Conservation (phyloP, 2,888 invertebrate genomes). For the Achlya flavicornis region DNA sequence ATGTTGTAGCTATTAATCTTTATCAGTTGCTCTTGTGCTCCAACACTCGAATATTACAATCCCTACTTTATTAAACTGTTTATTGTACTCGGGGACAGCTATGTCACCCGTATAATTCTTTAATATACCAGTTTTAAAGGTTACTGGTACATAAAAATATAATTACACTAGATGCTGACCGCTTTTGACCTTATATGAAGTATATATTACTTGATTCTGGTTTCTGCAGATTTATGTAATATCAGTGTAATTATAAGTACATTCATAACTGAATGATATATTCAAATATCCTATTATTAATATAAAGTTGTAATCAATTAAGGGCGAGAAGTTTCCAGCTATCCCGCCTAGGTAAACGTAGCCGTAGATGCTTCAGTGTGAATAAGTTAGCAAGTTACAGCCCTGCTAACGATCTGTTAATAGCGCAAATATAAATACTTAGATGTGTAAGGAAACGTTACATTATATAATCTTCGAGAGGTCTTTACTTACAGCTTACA, state of each 20-base stretch:
- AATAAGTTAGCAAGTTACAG: conserved; percentile 3
- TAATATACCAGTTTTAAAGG: neutral
- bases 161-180: neutral
- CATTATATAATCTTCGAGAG: neutral
- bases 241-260: neutral
- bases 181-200: neutral
- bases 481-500: neutral
- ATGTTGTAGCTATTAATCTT: conserved; percentile 55
- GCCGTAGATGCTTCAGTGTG: neutral
- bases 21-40: conserved; percentile 44
- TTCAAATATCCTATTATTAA: neutral
- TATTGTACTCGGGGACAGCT: conserved; percentile 4
- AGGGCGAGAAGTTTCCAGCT: neutral
- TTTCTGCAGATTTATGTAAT: neutral
- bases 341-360: conserved; percentile 1
- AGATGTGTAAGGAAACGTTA: neutral
- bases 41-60: conserved; percentile 4
- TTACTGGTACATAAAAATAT: neutral
- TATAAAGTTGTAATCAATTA: neutral
- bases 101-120: neutral
- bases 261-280: neutral
- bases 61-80: neutral
- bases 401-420: neutral
- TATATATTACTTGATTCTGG: neutral
- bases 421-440: neutral